Base-by-base conservation (phyloP, 2,888 invertebrate species). In the Watsonalla binaria region DNA sequence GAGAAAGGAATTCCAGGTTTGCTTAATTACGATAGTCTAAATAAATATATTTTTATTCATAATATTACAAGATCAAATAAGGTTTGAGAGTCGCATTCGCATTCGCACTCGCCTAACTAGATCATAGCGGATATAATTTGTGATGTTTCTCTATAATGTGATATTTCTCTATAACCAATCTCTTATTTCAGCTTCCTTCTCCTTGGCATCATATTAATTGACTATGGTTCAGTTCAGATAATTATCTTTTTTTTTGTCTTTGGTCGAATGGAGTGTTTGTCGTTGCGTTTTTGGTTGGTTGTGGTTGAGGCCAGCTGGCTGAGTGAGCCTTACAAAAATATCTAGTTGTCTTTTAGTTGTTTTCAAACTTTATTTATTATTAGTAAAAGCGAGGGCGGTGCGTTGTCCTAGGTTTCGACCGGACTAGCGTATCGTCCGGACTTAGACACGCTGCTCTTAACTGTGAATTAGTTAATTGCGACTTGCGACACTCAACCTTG, bases 391-490 rank as follows among this genome's bases (percentile, higher is more conserved):
- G 68, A 78, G 87, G 90, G 87, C 90, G 90, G 90, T 90, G 90
- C 90, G 90, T 90, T 86, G 88, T 89, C 86, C 82, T 82, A 86
- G 90, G 90, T 90, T 86, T 88, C 87, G 89, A 75, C 90, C 90
- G 84, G 89, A 80, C 84, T 84, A 88, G 88, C 90, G 90, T 90
- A 90, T 90, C 90, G 90, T 90, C 90, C 87, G 82, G 76, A 74
- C 78, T 80, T 78, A 66, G 60, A 53, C 66, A 60, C 58, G 57
- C 57, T 59, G 60, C 53, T 54, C 55, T 54, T 56, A 42, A 59
- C 46, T 48, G 51, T 45, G 54, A 65, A 64, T 66, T 70, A 62
- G 61, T 58, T 67, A 68, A 65, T 67, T 70, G 63, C 72, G 68
- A 72, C 62, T 66, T 66, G 61, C 60, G 63, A 67, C 63, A 62